Evolutionary conservation across 2,888 invertebrate genomes (phyloP).

Genomic region (Chalcis sispes): DNA sequence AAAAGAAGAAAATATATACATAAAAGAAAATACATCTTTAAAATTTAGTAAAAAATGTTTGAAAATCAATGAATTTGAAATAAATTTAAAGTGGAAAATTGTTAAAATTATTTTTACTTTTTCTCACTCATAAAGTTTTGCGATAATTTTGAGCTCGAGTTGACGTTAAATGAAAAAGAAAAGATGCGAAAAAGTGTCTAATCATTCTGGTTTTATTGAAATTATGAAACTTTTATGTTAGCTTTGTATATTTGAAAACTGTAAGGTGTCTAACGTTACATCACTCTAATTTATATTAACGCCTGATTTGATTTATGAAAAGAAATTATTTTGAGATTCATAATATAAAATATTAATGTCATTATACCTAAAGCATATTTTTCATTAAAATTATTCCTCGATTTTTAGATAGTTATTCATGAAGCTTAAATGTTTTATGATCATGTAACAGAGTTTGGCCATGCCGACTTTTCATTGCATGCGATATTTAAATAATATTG

Average conservation of each 20-base stretch:
- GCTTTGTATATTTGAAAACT: constrained; percentile 12
- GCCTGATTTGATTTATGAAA: not conserved
- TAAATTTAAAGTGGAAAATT: no score
- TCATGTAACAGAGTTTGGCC: constrained; percentile 12
- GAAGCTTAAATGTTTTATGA: constrained; percentile 9
- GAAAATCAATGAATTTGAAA: no score
- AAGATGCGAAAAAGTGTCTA: constrained; percentile 1
- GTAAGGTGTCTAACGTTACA: not conserved
- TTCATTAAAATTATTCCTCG: constrained; percentile 6
- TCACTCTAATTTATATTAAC: not conserved
- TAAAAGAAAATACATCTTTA: no score
- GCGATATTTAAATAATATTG: constrained; percentile 37
- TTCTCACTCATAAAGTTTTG: not conserved
- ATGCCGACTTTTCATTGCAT: not conserved
- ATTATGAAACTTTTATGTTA: constrained; percentile 19
- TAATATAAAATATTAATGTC: constrained; percentile 1
- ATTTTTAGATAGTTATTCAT: constrained; percentile 20
- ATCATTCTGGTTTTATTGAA: not conserved
- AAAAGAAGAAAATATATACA: no score
- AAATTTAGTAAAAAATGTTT: no score
- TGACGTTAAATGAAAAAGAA: constrained; percentile 18
- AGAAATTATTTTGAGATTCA: constrained; percentile 6
- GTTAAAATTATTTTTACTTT: not conserved
- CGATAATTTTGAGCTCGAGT: not conserved
- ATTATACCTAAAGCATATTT: not conserved